These are phyloP conservation scores for Crepidodera aurea DNA, from an alignment of 2,888 invertebrate genomes.

Conservation along the genomic window DNA sequence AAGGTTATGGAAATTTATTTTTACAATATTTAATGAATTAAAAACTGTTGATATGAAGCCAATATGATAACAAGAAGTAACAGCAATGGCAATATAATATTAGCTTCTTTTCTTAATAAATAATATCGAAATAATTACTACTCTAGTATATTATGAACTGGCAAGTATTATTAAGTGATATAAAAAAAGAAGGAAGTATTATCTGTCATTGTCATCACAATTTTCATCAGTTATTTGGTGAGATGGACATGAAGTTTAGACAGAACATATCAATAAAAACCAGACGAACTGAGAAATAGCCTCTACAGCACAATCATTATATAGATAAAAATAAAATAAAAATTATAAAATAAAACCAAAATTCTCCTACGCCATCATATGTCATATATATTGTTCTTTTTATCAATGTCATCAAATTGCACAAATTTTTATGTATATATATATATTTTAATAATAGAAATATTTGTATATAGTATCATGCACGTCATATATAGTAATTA, in stretches of 20 bases:
- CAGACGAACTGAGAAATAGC: slow-evolving; percentile 54
- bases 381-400: slow-evolving; percentile 49
- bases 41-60: slow-evolving; percentile 11
- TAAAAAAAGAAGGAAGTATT: slow-evolving; percentile 11
- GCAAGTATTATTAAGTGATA: neutral
- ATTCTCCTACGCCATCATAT: slow-evolving; percentile 58
- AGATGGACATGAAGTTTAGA: slow-evolving; percentile 57
- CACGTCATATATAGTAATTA: slow-evolving; percentile 54
- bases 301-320: slow-evolving; percentile 60
- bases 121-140: no score
- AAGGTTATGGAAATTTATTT: no score
- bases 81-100: slow-evolving; percentile 18
- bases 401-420: slow-evolving; percentile 57
- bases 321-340: slow-evolving; percentile 44
- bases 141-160: neutral
- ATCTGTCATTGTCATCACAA: slow-evolving; percentile 27
- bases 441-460: slow-evolving; percentile 36
- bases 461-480: slow-evolving; percentile 48
- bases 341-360: slow-evolving; percentile 43
- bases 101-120: neutral
- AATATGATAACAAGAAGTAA: slow-evolving; percentile 16
- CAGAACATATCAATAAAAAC: slow-evolving; percentile 55
- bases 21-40: neutral
- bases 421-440: slow-evolving; percentile 49
- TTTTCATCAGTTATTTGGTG: slow-evolving; percentile 33